Evolutionary conservation across 2,797 vertebrate species (phyloP).

Genomic region (Neopelma chrysocephalum): DNA sequence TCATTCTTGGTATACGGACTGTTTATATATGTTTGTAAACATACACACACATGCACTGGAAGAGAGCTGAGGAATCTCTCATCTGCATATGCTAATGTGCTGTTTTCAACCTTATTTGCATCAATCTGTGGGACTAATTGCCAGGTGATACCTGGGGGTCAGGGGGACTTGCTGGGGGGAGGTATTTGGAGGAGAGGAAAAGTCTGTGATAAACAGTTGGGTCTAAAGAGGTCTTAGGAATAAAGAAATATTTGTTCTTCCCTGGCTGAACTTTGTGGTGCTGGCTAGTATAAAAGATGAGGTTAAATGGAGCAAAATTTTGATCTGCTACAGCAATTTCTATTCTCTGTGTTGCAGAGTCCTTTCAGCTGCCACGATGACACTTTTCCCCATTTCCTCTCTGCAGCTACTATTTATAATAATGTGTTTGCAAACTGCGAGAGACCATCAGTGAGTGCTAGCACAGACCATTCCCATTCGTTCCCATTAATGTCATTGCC

Average conservation of each 20-base stretch:
- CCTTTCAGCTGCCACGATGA: neutral
- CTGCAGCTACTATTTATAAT: neutral
- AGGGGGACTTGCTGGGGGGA: neutral
- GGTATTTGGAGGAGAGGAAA: neutral
- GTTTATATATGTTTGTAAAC: neutral
- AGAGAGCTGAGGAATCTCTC: neutral
- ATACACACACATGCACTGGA: accelerated
- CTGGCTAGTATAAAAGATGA: neutral
- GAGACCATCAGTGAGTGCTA: neutral
- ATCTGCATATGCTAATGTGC: neutral
- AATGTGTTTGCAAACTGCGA: neutral
- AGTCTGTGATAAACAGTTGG: neutral
- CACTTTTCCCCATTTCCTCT: neutral
- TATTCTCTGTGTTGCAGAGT: neutral
- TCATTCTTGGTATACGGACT: neutral
- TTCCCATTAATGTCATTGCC: neutral
- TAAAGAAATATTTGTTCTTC: neutral
- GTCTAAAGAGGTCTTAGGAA: neutral
- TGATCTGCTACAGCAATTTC: neutral
- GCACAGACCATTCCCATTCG: neutral
- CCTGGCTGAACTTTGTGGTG: neutral
- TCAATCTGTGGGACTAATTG: neutral
- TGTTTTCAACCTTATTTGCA: neutral
- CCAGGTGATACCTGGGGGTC: accelerated
- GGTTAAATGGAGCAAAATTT: neutral